These are phyloP conservation scores for Pasiphila rectangulata DNA, from an alignment of 2,888 invertebrate genomes.

Conservation along the genomic window DNA sequence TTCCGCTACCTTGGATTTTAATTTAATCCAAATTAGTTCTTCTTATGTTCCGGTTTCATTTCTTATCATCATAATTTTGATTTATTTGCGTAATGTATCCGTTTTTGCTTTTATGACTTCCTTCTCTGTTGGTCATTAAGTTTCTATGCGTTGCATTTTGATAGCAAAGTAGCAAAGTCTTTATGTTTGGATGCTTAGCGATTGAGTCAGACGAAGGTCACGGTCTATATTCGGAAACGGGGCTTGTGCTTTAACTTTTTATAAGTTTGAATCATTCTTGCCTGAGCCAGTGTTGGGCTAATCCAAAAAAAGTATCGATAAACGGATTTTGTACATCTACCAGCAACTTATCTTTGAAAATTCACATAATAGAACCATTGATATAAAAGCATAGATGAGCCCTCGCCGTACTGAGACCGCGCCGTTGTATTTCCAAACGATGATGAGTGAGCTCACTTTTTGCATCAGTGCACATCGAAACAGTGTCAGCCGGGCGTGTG, in stretches of 20 bases:
- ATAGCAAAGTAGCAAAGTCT: background rate
- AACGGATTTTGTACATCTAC: background rate
- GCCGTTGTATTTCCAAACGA: too few relatives aligned
- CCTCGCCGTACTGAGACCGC: too few relatives aligned
- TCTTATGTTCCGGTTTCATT: constrained; percentile 1
- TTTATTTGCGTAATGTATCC: background rate
- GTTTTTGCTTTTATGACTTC: background rate
- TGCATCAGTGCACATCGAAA: too few relatives aligned
- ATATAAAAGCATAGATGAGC: too few relatives aligned
- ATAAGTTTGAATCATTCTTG: constrained; percentile 31
- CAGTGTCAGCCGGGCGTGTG: too few relatives aligned
- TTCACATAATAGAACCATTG: too few relatives aligned
- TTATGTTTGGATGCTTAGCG: constrained; percentile 30
- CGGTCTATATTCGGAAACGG: constrained; percentile 50
- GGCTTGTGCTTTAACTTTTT: constrained; percentile 44
- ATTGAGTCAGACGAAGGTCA: constrained; percentile 62
- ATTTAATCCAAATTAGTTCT: background rate
- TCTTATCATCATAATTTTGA: background rate
- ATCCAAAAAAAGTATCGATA: background rate
- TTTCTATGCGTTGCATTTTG: background rate
- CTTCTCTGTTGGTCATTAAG: background rate
- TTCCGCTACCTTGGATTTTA: background rate
- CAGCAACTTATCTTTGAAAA: too few relatives aligned
- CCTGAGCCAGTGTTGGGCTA: constrained; percentile 18
- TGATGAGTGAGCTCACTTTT: too few relatives aligned